phyloP scores from a whole-genome alignment of 2,113 vertebrate species.

The Clarias macrocephalus region DNA sequence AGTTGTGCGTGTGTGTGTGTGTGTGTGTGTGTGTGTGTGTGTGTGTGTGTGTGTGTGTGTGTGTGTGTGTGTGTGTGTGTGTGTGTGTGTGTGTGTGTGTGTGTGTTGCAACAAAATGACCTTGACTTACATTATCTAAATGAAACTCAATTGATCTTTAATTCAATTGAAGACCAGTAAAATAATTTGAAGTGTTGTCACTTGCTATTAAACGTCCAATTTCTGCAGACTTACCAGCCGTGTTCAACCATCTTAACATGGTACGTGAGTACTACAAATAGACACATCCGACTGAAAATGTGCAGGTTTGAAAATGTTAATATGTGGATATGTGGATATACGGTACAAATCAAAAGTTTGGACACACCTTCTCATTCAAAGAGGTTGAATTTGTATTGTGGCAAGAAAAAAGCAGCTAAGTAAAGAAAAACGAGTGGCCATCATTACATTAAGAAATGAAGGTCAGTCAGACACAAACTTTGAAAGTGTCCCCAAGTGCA shows the following conservation, averaged over 20 bases:
- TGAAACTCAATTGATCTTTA: neutral
- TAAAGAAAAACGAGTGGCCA: too few relatives aligned
- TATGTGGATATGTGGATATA: neutral
- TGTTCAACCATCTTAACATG: neutral
- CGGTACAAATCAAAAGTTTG: too few relatives aligned
- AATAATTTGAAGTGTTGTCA: neutral
- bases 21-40: conserved; percentile 24
- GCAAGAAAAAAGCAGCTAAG: too few relatives aligned
- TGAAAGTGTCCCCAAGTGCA: too few relatives aligned
- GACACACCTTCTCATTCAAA: too few relatives aligned
- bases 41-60: neutral
- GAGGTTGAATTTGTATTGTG: too few relatives aligned
- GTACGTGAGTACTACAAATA: too few relatives aligned
- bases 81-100: neutral
- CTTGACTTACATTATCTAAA: neutral
- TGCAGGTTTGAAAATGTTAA: too few relatives aligned
- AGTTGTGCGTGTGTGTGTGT: neutral
- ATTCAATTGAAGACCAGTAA: neutral
- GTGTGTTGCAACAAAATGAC: neutral
- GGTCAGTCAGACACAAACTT: too few relatives aligned
- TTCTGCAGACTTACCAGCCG: neutral
- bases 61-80: too few relatives aligned
- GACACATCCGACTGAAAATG: neutral
- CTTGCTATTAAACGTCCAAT: neutral
- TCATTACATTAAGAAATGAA: too few relatives aligned